Base-by-base conservation (phyloP, 2,888 invertebrate genomes). In the Callinectes sapidus region DNA sequence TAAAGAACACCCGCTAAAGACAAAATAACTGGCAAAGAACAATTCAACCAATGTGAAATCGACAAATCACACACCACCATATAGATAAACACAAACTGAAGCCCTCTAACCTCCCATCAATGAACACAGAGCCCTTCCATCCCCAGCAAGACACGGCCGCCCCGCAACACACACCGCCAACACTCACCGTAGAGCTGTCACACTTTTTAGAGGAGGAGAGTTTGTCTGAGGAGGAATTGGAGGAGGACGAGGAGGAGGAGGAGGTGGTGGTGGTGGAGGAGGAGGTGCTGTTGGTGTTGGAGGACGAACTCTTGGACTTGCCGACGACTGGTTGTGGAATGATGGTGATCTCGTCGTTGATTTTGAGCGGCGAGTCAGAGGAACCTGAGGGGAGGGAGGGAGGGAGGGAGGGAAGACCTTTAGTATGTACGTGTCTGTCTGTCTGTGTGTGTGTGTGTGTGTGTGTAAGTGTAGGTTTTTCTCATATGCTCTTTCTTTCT, bases 261-360 rank as follows among this genome's bases (percentile, higher is more conserved):
- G 71, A 66, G 18, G 66, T 42, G 39, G 89, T 66, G 35, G 91
- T 93, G 35, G 89, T 91, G 23, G 91, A 86, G 35, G 89, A 90
- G 23, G 91, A 86, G 89, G 71, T 13, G 35, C 18, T 35, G 39
- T 55, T 71, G 54, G 61, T 32, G 54, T 54, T 55, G 35, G 88
- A 88, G 28, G 88, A 55, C 32, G 85, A 42, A 18, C 85, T 77
- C 71, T 93, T 93, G 71, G 71, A 86, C 81, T 91, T 42, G 90
- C 54, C 91, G 66, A 77, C 86, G 35, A 92, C 92, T 10, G 94
- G 94, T 88, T 95, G 95, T n/a, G 95, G 95, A 91, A 95, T 95
- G 94, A 95, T 95, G 90, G 95, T 95, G 71, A 95, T 95, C 89
- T 95, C 95, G 81, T 95, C 95, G 92, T 94, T 94, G 90, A 94